Conservation (phyloP, 2,113 vertebrate species). For the Potamarius usumacintae region DNA sequence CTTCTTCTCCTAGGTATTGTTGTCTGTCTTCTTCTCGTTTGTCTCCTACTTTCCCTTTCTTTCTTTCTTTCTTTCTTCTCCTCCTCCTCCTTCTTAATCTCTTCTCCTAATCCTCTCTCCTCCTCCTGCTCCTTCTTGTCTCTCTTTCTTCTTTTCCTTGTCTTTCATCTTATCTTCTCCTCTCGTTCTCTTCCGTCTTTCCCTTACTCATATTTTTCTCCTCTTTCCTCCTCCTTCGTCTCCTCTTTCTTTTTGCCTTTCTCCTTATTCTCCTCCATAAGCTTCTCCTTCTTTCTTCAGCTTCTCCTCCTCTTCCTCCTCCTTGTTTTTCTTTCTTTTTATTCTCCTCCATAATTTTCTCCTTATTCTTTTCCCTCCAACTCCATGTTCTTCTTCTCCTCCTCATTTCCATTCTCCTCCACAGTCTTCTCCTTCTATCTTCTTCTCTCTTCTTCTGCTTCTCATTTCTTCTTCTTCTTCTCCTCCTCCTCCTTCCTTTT, state of each 20-base stretch:
- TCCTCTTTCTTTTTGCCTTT: too few relatives aligned
- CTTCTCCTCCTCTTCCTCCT: neutral
- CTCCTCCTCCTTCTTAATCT: too few relatives aligned
- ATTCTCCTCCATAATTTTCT: neutral
- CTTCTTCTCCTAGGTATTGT: too few relatives aligned
- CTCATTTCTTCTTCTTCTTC: neutral
- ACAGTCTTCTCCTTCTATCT: too few relatives aligned
- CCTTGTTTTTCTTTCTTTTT: too few relatives aligned
- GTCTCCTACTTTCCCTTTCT: neutral
- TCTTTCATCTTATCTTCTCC: neutral
- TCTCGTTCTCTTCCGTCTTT: neutral
- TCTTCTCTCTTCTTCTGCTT: slow-evolving; percentile 21
- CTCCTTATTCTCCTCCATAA: too few relatives aligned
- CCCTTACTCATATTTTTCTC: too few relatives aligned
- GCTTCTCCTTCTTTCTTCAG: neutral
- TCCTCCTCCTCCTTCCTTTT: slow-evolving; percentile 46
- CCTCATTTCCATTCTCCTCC: slow-evolving; percentile 40
- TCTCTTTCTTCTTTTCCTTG: too few relatives aligned
- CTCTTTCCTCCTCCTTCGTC: too few relatives aligned
- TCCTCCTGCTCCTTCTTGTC: too few relatives aligned
- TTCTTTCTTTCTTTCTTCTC: neutral
- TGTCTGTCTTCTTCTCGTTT: too few relatives aligned
- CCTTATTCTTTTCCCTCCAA: neutral
- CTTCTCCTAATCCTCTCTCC: neutral
- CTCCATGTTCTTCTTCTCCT: neutral